phyloP scores from a whole-genome alignment of 2,113 vertebrate species.

The Potamarius usumacintae region DNA sequence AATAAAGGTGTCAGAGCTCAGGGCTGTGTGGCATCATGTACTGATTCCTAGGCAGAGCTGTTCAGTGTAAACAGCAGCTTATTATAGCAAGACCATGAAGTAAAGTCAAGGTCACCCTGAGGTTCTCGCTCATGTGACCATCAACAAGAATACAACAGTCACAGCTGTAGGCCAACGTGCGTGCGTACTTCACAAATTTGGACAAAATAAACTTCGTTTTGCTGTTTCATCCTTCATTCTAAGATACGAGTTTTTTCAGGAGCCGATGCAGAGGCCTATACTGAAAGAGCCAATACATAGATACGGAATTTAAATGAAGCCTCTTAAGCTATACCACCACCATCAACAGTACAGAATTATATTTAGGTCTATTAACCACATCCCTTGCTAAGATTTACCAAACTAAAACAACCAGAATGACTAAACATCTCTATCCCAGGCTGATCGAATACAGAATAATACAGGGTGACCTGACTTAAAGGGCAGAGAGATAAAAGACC shows the following conservation, averaged over 20 bases:
- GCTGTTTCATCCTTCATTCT: background rate
- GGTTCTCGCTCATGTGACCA: constrained; percentile 66
- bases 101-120: constrained; percentile 68
- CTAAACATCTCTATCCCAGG: background rate
- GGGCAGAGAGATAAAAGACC: background rate
- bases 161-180: constrained; percentile 20
- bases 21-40: background rate
- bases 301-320: background rate
- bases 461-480: background rate
- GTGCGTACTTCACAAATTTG: constrained; percentile 3
- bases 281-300: background rate
- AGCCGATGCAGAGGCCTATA: background rate
- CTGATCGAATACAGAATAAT: background rate
- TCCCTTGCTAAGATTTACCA: background rate
- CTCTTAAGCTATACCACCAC: no score
- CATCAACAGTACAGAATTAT: background rate
- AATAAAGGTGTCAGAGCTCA: background rate
- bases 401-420: background rate
- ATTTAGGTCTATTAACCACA: background rate
- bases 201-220: background rate
- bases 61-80: background rate
- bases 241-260: background rate
- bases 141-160: constrained; percentile 43
- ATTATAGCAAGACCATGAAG: constrained; percentile 4
- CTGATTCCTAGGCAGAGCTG: background rate